phyloP scores from a whole-genome alignment of 2,113 vertebrate genomes.

The Psittacula cyanocephala region DNA sequence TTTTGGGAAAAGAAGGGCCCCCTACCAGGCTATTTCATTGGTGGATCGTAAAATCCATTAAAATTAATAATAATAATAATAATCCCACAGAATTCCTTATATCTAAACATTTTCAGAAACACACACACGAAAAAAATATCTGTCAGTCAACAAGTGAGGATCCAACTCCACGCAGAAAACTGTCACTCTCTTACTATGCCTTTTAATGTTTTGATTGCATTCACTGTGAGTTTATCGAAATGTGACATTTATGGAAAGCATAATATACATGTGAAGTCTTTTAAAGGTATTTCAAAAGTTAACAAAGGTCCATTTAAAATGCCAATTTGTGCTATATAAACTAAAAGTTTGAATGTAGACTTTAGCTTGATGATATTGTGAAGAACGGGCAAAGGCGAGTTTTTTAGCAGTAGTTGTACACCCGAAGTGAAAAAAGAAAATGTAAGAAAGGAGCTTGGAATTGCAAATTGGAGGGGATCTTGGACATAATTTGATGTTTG shows the following conservation, averaged over 20 bases:
- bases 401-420: background rate
- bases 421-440: background rate
- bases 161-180: background rate
- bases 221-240: background rate
- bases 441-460: background rate
- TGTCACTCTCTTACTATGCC: background rate
- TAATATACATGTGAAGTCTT: background rate
- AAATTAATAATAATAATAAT: background rate
- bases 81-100: background rate
- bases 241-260: background rate
- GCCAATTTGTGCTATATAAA: background rate
- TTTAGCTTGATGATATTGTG: background rate
- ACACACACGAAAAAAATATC: background rate
- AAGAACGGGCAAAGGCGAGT: background rate
- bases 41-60: background rate
- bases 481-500: background rate
- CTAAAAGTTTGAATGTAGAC: background rate
- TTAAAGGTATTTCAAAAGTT: background rate
- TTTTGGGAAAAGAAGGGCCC: background rate
- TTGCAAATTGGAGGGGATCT: background rate
- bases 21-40: background rate
- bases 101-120: background rate
- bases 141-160: background rate
- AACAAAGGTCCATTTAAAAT: background rate
- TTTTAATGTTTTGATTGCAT: background rate